These are phyloP conservation scores for Xylocampa areola DNA, from an alignment of 2,888 invertebrate species.

Conservation along the genomic window DNA sequence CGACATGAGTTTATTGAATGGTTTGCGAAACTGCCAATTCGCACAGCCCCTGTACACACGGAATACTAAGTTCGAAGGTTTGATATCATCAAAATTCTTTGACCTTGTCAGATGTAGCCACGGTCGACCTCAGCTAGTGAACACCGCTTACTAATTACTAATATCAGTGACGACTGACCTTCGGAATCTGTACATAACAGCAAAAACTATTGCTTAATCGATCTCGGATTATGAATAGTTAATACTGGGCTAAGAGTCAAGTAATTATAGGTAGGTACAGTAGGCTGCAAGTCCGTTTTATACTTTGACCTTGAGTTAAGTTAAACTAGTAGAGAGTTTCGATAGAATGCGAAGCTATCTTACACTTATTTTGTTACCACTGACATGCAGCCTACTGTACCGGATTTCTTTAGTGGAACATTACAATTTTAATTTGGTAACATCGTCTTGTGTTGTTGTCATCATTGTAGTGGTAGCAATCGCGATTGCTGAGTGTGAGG, in stretches of 20 bases:
- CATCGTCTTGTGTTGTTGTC: too few species aligned
- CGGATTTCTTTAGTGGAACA: too few species aligned
- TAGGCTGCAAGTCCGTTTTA: too few species aligned
- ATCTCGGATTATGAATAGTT: slow-evolving; percentile 49
- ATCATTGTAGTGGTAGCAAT: too few species aligned
- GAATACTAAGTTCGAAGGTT: slow-evolving; percentile 71
- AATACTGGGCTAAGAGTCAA: slow-evolving; percentile 44
- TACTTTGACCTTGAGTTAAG: too few species aligned
- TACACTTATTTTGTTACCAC: too few species aligned
- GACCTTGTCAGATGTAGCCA: slow-evolving; percentile 69
- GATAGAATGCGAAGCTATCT: too few species aligned
- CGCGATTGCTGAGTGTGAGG: too few species aligned
- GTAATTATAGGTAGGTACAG: too few species aligned
- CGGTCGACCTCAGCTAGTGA: slow-evolving; percentile 48
- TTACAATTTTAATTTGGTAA: too few species aligned
- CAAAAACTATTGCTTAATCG: slow-evolving; percentile 59
- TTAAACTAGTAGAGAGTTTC: too few species aligned
- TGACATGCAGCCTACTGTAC: too few species aligned
- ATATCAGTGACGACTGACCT: slow-evolving; percentile 59
- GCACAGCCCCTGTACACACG: slow-evolving; percentile 52
- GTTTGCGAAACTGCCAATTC: slow-evolving; percentile 42
- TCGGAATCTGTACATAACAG: slow-evolving; percentile 54
- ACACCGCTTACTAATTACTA: slow-evolving; percentile 71
- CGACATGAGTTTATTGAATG: slow-evolving; percentile 44
- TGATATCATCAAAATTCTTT: slow-evolving; percentile 67